Evolutionary conservation across 1,140 invertebrate species (phyloP), one percentile per base, ranked within the genome.

Genomic region (Babylonia areolata): DNA sequence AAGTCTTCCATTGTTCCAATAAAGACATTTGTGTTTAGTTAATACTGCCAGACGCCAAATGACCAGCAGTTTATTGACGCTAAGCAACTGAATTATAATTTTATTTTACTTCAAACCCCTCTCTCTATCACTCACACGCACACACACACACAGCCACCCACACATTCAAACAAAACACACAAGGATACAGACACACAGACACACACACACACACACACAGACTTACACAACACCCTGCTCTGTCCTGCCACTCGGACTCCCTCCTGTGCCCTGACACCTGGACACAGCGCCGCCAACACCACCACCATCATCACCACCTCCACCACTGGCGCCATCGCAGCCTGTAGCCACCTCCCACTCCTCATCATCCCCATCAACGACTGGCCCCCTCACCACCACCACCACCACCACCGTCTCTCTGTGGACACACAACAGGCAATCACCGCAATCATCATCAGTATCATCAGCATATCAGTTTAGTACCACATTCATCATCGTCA

Each of bases 81-180:
- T n/a, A 35, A 64, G 46, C n/a, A 1, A 64, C 35, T 40, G 12
- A 75, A 33, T 28, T 9, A 77, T 15, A 84, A 15, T 28, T 6
- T 73, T 11, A 75, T n/a, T 20, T 17, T 46, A 2, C 0, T 71
- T 39, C 64, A 75, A 73, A 75, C 31, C 15, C 46, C 6, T 5
- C 54, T 35, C n/a, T 71, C 71, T 46, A 69, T n/a, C 42, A 84
- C 37, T 11, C 69, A 82, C 81, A 39, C 35, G 54, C 81, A 64
- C 81, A 82, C 51, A 82, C 79, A 81, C 79, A 81, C 79, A 81
- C 79, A 46, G 9, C 11, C 39, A 81, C 79, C 42, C 35, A 46
- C 39, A 81, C 80, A 81, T 58, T 20, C 54, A 51, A 69, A 2
- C 12, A 69, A 64, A 54, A 40, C 81, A 69, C 58, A 83, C 28